phyloP scores from a whole-genome alignment of 2,888 invertebrate genomes.

The Hirtodrosophila duncani region DNA sequence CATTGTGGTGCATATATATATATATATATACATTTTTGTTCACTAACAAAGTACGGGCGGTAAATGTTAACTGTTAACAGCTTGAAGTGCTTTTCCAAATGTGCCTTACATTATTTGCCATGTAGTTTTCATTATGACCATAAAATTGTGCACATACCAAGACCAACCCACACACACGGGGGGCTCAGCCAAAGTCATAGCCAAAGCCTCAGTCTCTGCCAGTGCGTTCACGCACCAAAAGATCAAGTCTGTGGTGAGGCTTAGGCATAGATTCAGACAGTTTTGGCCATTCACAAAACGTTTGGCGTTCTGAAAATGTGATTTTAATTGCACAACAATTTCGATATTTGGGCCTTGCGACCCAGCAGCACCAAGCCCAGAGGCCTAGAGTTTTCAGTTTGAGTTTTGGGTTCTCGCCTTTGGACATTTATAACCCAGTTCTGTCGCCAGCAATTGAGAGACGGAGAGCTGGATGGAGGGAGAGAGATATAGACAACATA shows the following conservation, averaged over 20 bases:
- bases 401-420: slow-evolving; percentile 27
- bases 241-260: neutral
- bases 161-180: slow-evolving; percentile 63
- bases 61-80: slow-evolving; percentile 45
- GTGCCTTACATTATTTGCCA: slow-evolving; percentile 52
- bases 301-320: slow-evolving; percentile 56
- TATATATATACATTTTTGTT: neutral
- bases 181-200: slow-evolving; percentile 38
- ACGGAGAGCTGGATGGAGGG: slow-evolving; percentile 7
- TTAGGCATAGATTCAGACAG: slow-evolving; percentile 23
- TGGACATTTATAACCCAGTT: slow-evolving; percentile 72
- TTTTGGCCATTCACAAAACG: slow-evolving; percentile 53
- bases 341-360: slow-evolving; percentile 19
- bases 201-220: slow-evolving; percentile 32
- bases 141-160: slow-evolving; percentile 67
- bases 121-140: slow-evolving; percentile 64
- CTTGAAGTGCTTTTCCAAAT: slow-evolving; percentile 33
- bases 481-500: slow-evolving; percentile 38
- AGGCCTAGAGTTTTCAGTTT: slow-evolving; percentile 47
- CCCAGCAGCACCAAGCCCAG: slow-evolving; percentile 60
- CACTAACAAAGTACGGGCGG: slow-evolving; percentile 32
- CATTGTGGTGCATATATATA: too few species aligned
- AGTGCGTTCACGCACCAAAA: slow-evolving; percentile 32
- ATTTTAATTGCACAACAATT: slow-evolving; percentile 69
- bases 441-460: slow-evolving; percentile 62